Percentiles rank a stretch among this genome's conserved stretches.
These are phyloP conservation scores for Synergus umbraculus DNA, from an alignment of 2,888 invertebrate species.

Conservation along the genomic window DNA sequence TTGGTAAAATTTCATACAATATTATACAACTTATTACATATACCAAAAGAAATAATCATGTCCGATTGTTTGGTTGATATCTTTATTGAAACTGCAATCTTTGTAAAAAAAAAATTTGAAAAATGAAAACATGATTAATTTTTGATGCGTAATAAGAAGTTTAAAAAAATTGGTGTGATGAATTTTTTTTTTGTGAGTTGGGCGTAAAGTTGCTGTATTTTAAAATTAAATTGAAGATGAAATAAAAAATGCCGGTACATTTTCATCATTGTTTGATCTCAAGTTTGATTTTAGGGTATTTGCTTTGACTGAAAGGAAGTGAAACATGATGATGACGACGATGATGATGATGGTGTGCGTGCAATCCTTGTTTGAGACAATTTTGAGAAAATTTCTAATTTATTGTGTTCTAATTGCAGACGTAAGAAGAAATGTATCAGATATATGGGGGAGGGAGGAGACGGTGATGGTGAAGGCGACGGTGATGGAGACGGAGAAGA, in stretches of 20 bases:
- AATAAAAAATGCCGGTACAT: background rate
- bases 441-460: slow-evolving; percentile 91
- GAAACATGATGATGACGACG: background rate
- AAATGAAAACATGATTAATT: too few species aligned
- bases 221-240: background rate
- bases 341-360: slow-evolving; percentile 24
- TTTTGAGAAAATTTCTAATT: background rate
- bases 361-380: background rate
- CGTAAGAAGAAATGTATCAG: slow-evolving; percentile 98
- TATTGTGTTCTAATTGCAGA: slow-evolving; percentile 80
- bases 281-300: background rate
- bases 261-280: background rate
- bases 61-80: too few species aligned
- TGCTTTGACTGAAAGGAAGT: background rate
- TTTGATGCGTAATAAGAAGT: too few species aligned
- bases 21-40: too few species aligned
- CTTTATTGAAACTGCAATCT: too few species aligned
- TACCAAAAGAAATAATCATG: too few species aligned
- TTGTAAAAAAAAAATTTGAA: too few species aligned
- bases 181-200: too few species aligned
- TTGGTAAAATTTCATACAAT: too few species aligned
- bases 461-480: slow-evolving; percentile 82
- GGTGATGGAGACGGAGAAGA: slow-evolving; percentile 81
- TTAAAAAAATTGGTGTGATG: too few species aligned
- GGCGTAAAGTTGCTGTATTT: too few species aligned